Percentiles rank a stretch among this genome's conserved stretches.
Evolutionary conservation across 2,113 vertebrate genomes (phyloP).

Genomic region (Rhinolophus sinicus): DNA sequence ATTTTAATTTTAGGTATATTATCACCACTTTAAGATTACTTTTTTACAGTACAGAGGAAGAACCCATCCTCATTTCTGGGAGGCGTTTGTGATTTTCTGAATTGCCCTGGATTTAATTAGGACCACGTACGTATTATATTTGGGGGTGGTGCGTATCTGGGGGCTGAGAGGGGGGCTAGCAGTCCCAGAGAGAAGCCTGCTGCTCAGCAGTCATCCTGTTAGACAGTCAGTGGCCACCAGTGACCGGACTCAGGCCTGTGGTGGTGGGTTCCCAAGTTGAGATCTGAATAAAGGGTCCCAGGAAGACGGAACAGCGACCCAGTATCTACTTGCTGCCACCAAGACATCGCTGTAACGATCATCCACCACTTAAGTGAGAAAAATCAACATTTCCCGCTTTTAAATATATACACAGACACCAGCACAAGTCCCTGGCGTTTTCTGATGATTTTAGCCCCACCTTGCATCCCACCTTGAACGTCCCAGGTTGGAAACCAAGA

Average conservation of each 20-base stretch:
- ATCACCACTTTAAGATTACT: constrained; percentile 44
- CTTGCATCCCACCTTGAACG: background rate
- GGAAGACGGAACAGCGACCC: constrained; percentile 15
- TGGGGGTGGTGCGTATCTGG: constrained; percentile 59
- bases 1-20: constrained; percentile 49
- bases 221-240: constrained; percentile 65
- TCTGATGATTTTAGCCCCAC: background rate
- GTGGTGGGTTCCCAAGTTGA: constrained; percentile 63
- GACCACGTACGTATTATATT: constrained; percentile 72
- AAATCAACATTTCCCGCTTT: background rate
- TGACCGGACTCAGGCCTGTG: constrained; percentile 55
- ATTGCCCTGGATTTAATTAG: constrained; percentile 74
- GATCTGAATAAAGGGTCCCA: background rate
- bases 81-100: constrained; percentile 70
- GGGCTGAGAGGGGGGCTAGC: constrained; percentile 37
- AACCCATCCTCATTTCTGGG: constrained; percentile 73
- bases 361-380: background rate
- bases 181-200: constrained; percentile 55
- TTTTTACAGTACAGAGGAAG: constrained; percentile 52
- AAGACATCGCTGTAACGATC: background rate
- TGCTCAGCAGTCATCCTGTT: constrained; percentile 61
- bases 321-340: too few species aligned
- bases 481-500: background rate
- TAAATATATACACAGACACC: background rate
- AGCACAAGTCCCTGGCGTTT: background rate